Percentiles rank a stretch among this genome's conserved stretches.
Evolutionary conservation across 1,140 invertebrate genomes (phyloP).

Genomic region (Parasteatoda tepidariorum): DNA sequence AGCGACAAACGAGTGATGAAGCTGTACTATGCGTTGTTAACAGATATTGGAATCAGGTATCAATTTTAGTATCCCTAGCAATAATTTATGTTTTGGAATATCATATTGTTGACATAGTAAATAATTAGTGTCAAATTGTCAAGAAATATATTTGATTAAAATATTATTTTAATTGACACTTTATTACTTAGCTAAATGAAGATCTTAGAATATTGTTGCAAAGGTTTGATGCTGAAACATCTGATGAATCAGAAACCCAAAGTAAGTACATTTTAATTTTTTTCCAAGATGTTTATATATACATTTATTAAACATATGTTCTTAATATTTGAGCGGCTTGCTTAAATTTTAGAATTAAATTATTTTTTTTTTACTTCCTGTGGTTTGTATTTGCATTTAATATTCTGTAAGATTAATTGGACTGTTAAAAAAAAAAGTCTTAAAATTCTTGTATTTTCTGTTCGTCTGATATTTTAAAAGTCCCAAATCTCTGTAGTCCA

Average conservation of each 20-base stretch:
- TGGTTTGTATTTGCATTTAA: too few relatives aligned
- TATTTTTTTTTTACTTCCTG: constrained; percentile 12
- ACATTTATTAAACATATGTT: background rate
- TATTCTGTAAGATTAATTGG: too few relatives aligned
- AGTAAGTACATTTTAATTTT: constrained; percentile 73
- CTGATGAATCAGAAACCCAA: constrained; percentile 94
- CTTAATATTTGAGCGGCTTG: background rate
- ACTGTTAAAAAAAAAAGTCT: too few relatives aligned
- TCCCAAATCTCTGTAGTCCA: too few relatives aligned
- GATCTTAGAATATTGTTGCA: constrained; percentile 94
- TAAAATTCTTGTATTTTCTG: too few relatives aligned
- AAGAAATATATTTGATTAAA: background rate
- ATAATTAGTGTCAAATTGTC: too few relatives aligned
- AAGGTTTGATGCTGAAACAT: constrained; percentile 96
- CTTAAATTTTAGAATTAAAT: background rate
- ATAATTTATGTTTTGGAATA: background rate
- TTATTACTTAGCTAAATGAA: constrained; percentile 80
- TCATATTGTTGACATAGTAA: background rate
- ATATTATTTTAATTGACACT: background rate
- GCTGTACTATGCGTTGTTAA: constrained; percentile 97
- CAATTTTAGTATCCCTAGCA: background rate
- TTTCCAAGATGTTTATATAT: background rate
- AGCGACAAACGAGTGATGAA: constrained; percentile 96
- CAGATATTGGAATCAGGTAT: constrained; percentile 92
- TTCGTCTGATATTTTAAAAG: too few relatives aligned